Conservation (phyloP, 1,140 invertebrate species). For the Steinernema khuongi region DNA sequence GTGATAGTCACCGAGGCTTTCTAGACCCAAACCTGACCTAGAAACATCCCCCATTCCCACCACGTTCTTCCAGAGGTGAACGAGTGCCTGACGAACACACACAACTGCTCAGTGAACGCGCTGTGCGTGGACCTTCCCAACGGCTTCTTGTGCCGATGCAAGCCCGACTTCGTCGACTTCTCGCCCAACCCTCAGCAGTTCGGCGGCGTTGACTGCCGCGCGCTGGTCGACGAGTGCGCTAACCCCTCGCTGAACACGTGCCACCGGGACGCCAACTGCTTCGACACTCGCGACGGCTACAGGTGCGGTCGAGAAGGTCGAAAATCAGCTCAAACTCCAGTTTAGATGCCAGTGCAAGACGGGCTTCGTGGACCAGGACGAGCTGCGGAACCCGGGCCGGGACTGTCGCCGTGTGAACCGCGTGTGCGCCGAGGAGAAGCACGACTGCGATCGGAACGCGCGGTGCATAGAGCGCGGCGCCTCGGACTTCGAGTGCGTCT, state of each 20-base stretch:
- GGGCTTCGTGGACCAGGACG: conserved; percentile 53
- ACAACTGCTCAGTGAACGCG: conserved; percentile 59
- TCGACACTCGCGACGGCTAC: conserved; percentile 42
- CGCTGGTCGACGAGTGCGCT: conserved; percentile 51
- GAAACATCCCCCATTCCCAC: not conserved
- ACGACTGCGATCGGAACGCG: conserved; percentile 55
- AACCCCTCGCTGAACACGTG: conserved; percentile 50
- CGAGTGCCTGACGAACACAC: conserved; percentile 46
- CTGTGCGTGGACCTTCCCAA: conserved; percentile 59
- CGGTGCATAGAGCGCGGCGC: conserved; percentile 45
- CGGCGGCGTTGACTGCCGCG: conserved; percentile 48
- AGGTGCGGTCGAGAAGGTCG: not conserved
- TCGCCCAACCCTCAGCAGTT: conserved; percentile 53
- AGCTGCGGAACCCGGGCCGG: conserved; percentile 54
- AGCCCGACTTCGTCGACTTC: conserved; percentile 58
- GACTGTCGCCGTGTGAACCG: conserved; percentile 54
- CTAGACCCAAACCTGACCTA: no score
- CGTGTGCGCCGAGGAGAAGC: conserved; percentile 42
- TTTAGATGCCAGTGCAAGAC: conserved; percentile 55
- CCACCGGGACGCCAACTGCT: conserved; percentile 51
- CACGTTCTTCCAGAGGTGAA: conserved; percentile 46
- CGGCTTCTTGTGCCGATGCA: conserved; percentile 59
- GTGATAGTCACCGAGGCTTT: no score
- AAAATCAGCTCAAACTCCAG: conserved; percentile 17
- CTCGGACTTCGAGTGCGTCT: conserved; percentile 43